Conservation (phyloP, 2,797 vertebrate genomes). For the Chiloscyllium punctatum region DNA sequence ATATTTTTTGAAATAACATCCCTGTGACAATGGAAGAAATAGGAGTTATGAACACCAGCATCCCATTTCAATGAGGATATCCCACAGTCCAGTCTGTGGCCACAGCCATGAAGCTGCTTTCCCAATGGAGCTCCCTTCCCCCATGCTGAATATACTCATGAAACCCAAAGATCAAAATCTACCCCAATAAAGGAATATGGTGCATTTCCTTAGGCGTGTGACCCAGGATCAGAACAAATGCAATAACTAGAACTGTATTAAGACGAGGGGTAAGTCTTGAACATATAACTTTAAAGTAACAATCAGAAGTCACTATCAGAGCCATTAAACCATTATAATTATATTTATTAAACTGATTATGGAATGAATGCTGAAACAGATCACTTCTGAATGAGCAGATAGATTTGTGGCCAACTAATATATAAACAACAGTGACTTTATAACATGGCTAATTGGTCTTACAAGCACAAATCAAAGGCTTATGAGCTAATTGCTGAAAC, state of each 20-base stretch:
- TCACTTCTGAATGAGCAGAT: neutral
- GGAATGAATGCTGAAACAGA: conserved; percentile 24
- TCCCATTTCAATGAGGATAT: neutral
- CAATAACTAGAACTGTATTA: neutral
- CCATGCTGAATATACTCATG: neutral
- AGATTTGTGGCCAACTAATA: conserved; percentile 32
- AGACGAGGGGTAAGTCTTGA: neutral
- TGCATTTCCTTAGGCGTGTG: neutral
- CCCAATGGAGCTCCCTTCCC: neutral
- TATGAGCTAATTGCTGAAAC: conserved; percentile 38
- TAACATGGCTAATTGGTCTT: conserved; percentile 38
- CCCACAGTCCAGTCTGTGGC: neutral
- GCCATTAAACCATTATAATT: neutral
- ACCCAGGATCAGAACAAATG: neutral
- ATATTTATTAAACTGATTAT: conserved; percentile 25
- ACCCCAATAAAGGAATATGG: neutral
- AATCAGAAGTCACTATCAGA: neutral
- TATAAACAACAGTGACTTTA: conserved; percentile 34
- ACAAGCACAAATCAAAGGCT: conserved; percentile 32
- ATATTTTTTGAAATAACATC: neutral
- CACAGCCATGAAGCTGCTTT: neutral
- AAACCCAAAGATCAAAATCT: neutral
- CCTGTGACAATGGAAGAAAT: neutral
- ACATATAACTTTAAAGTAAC: neutral
- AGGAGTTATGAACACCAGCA: neutral